Evolutionary conservation across 1,140 invertebrate species (phyloP), one percentile per base, ranked within the genome.

Genomic region (Streblospio benedicti): DNA sequence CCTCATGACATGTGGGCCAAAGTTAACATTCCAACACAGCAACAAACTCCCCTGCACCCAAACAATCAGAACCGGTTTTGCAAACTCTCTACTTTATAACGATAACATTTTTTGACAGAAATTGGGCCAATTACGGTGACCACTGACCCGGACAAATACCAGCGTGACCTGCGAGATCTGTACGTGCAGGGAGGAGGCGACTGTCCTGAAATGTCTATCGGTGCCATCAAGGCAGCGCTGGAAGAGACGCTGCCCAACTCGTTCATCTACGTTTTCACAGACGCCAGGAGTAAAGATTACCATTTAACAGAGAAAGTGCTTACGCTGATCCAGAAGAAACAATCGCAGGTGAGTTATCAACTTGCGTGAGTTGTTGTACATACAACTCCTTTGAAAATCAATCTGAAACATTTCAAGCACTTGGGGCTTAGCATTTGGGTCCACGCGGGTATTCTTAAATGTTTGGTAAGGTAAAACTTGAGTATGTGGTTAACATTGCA

Each of bases 191-290:
- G 86, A 0, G 86, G 86, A n/a, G 85, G 84, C 0, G 86, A 87
- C 65, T 89, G 87, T 71, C 86, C 86, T 0, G 87, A 89, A 74
- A 86, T 83, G 78, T 82, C 84, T 12, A 70, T 88, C 6, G 77
- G 76, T 0, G 86, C 83, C 1, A 84, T 89, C 31, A 79, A 81
- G 31, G 70, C 81, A 61, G 87, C 86, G 0, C 73, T 89, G 2
- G 80, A 85, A 58, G 79, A 81, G 12, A 83, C 84, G 32, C 70
- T 83, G 6, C 85, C 86, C 0, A 78, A 81, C 52, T 88, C 86
- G 0, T 87, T 82, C 68, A 79, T 88, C 32, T 89, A 87, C 69
- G 86, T 89, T 1, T 88, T 89, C 69, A 88, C 87, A 1, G 87
- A 89, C 68, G 86, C 87, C 2, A 79, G 84, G 2, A 81, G 86